phyloP scores from a whole-genome alignment of 2,113 vertebrate species.

The rabbit (Oryctolagus cuniculus) region mOryCun1.1 NC_091441.1:9188001-9188500 shows the following conservation, averaged over 20 bases:
- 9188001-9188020: constrained; percentile 35
- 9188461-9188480: neutral
- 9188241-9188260: constrained; percentile 21
- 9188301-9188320: constrained; percentile 26
- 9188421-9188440: neutral
- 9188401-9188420: neutral
- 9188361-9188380: neutral
- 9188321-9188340: neutral
- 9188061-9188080: constrained; percentile 70
- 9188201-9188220: constrained; percentile 62
- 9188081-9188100: constrained; percentile 72
- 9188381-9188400: constrained; percentile 20
- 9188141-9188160: constrained; percentile 66
- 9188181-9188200: constrained; percentile 81
- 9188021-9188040: neutral
- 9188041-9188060: constrained; percentile 1
- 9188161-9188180: constrained; percentile 74
- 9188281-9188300: constrained; percentile 57
- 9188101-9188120: constrained; percentile 72
- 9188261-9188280: constrained; percentile 64
- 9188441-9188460: neutral
- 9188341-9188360: neutral
- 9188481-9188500: neutral
- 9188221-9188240: constrained; percentile 46
- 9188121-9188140: constrained; percentile 57